These are phyloP conservation scores for Shargacucullia verbasci DNA, from an alignment of 2,888 invertebrate species.

Conservation along the genomic window DNA sequence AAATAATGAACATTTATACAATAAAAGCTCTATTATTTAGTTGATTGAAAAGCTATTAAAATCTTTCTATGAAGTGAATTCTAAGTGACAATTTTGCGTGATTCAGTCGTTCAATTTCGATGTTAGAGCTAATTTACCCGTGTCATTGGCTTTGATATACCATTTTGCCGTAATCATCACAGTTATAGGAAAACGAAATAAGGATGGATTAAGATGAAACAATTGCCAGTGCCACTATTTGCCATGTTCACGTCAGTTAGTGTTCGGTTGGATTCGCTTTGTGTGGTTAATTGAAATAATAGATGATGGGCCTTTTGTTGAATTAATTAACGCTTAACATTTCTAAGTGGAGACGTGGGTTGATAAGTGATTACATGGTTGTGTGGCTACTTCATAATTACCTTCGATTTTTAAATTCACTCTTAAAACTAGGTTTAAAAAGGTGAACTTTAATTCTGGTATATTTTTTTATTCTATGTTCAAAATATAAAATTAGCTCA, in stretches of 20 bases:
- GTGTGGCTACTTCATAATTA: too few relatives aligned
- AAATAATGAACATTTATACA: too few relatives aligned
- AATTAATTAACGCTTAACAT: constrained; percentile 36
- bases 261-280: constrained; percentile 31
- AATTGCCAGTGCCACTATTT: constrained; percentile 2
- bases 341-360: not conserved
- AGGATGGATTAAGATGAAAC: constrained; percentile 21
- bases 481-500: too few relatives aligned
- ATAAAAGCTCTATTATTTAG: too few relatives aligned
- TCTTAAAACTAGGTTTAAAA: too few relatives aligned
- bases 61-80: not conserved
- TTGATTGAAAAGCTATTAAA: not conserved
- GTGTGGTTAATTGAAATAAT: constrained; percentile 36
- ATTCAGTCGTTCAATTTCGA: constrained; percentile 31
- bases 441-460: too few relatives aligned
- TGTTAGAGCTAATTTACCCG: constrained; percentile 39
- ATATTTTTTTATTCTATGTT: too few relatives aligned
- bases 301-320: constrained; percentile 38
- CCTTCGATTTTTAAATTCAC: too few relatives aligned
- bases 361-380: too few relatives aligned
- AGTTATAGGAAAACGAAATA: constrained; percentile 8
- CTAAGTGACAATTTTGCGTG: constrained; percentile 10
- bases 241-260: constrained; percentile 27
- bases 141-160: constrained; percentile 29
- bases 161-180: too few relatives aligned